Base-by-base conservation (phyloP, 2,113 vertebrate species). In the Ursus arctos region DNA sequence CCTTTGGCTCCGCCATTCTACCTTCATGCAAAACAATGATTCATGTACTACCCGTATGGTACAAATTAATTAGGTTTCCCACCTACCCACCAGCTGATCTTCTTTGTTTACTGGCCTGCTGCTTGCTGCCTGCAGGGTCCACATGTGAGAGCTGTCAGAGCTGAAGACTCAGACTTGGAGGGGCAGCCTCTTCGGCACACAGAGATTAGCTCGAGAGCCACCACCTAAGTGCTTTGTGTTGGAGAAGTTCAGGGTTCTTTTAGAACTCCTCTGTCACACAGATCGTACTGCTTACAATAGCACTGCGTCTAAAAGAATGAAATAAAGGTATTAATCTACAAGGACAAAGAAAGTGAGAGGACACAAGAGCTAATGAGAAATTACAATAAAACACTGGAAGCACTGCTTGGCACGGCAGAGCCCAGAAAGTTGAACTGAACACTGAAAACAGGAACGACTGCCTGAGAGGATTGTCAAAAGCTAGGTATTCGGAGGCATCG, bases 41-140 rank as follows among this genome's bases (percentile, higher is more conserved):
- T 59, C 91, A 51, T 9, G 36, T 14, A 49, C 7, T 69, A 26
- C 57, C 31, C 71, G 26, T 11, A 16, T 26, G 31, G 93, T 18
- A 88, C 36, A 65, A 53, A 96, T 89, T 82, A 88, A 86, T 79
- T 85, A 40, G 59, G 67, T 33, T 90, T 92, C 80, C 94, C 26
- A 51, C 55, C 40, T 89, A 36, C n/a, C 36, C 55, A 65, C 55
- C 63, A 63, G 69, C 84, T 95, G 91, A 98, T 88, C 96, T 97
- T 81, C 72, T 84, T 69, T n/a, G n/a, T 90, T 79, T 80, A 63
- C 59, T 24, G 55, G 88, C 69, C 59, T 3, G 3, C 63, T 15
- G 55, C 51, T 85, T 19, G 26, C 63, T 0, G 21, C 96, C 85
- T 76, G 51, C 71, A 90, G 36, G 71, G 61, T 36, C 55, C 65